These are phyloP conservation scores for Reinhardtius hippoglossoides DNA, from an alignment of 2,113 vertebrate genomes.

Conservation along the genomic window DNA sequence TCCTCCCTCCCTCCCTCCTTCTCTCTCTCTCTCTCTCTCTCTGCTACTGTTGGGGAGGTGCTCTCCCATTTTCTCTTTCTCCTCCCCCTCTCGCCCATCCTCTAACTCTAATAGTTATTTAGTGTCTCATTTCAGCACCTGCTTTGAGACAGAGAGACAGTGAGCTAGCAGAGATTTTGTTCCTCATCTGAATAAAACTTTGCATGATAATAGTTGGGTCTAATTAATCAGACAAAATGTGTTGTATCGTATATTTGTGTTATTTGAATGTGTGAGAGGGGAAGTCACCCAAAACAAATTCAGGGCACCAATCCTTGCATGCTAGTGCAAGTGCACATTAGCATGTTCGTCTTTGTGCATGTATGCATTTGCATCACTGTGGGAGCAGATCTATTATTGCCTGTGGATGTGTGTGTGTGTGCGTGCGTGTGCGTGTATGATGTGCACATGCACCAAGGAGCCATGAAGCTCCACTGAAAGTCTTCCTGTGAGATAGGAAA, in stretches of 20 bases:
- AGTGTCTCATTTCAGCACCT: conserved; percentile 82
- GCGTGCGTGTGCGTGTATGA: no score
- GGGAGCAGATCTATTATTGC: conserved; percentile 12
- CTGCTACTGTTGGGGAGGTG: conserved; percentile 66
- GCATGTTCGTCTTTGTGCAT: conserved; percentile 6
- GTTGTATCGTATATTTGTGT: neutral
- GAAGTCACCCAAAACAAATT: neutral
- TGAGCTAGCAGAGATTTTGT: conserved; percentile 49
- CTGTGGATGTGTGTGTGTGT: no score
- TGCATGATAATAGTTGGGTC: neutral
- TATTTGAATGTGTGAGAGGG: neutral
- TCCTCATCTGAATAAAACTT: conserved; percentile 5
- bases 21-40: conserved; percentile 35
- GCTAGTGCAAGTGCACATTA: conserved; percentile 10
- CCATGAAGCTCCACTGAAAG: conserved; percentile 14
- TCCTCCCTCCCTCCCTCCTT: conserved; percentile 50
- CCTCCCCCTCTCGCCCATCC: conserved; percentile 66
- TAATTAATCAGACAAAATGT: neutral
- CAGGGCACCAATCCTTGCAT: neutral
- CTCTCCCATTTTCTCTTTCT: conserved; percentile 62
- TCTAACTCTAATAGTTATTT: conserved; percentile 78
- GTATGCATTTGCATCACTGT: neutral
- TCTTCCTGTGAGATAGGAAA: conserved; percentile 25
- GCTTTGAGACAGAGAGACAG: conserved; percentile 61
- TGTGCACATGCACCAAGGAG: neutral